A percentile compares a stretch with the other conserved stretches of the same genome.
Conservation (phyloP, 2,888 invertebrate genomes). For the Chrysotoxum bicinctum region DNA sequence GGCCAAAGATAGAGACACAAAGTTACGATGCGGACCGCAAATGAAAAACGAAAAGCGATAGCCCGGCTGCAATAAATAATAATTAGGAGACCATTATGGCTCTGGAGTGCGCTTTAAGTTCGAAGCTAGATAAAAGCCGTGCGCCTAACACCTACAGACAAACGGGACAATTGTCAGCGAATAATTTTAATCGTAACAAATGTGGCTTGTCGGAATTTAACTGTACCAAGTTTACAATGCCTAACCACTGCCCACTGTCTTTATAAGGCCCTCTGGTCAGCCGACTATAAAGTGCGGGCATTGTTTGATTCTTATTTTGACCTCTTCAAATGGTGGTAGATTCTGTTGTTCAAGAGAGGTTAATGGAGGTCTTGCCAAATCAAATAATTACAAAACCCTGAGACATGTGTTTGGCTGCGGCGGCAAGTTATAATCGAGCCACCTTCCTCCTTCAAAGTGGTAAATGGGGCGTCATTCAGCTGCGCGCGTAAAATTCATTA, state of each 20-base stretch:
- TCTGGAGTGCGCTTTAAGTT: conserved; percentile 48
- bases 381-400: conserved; percentile 70
- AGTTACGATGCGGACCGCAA: background rate
- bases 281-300: background rate
- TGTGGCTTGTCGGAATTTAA: conserved; percentile 46
- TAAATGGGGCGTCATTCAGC: conserved; percentile 61
- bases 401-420: conserved; percentile 40
- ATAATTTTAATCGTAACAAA: conserved; percentile 65
- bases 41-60: conserved; percentile 48
- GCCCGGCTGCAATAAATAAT: conserved; percentile 76
- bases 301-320: conserved; percentile 51
- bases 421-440: conserved; percentile 47
- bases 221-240: background rate
- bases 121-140: conserved; percentile 34
- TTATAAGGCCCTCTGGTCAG: background rate
- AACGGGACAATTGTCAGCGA: conserved; percentile 59
- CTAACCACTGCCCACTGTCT: background rate
- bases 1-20: conserved; percentile 39
- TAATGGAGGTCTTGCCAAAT: conserved; percentile 71
- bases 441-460: conserved; percentile 67
- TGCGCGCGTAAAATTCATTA: conserved; percentile 61
- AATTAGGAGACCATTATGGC: conserved; percentile 76
- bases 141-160: conserved; percentile 50
- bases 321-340: conserved; percentile 22
- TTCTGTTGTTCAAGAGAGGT: conserved; percentile 18